A percentile compares a stretch with the other conserved stretches of the same genome.
Conservation (phyloP, 1,140 invertebrate species). For the Triops cancriformis region DNA sequence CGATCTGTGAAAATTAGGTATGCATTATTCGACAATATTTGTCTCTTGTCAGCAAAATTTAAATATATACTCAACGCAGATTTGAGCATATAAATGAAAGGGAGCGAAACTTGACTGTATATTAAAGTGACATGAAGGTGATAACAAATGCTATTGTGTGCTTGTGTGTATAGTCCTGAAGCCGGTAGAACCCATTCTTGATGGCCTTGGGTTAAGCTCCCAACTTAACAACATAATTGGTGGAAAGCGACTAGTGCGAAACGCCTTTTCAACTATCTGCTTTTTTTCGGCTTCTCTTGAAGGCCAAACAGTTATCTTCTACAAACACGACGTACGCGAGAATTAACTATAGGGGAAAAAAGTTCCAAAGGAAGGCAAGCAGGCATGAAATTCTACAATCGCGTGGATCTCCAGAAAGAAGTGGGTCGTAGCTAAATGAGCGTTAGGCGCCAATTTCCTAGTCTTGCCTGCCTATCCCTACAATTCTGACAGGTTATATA, state of each 20-base stretch:
- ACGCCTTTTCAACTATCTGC: background rate
- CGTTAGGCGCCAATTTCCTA: background rate
- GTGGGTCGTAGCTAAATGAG: background rate
- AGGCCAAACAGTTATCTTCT: background rate
- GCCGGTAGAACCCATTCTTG: background rate
- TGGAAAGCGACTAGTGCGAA: background rate
- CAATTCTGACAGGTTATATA: slow-evolving; percentile 4
- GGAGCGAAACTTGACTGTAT: background rate
- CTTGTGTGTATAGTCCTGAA: background rate
- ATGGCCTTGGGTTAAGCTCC: background rate
- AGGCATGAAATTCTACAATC: background rate
- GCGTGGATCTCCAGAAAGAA: background rate
- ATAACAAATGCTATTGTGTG: background rate
- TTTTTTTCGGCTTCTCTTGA: background rate
- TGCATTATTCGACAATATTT: background rate
- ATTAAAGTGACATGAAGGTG: background rate
- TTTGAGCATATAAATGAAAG: background rate
- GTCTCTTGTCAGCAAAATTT: background rate
- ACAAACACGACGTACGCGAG: background rate
- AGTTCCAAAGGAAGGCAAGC: background rate
- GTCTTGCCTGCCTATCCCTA: background rate
- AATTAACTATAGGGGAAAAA: background rate
- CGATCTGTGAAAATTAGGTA: too few relatives aligned
- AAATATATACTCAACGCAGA: background rate
- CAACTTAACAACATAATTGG: slow-evolving; percentile 6